These are phyloP conservation scores for Eueremaeus valkanovi DNA, from an alignment of 2,888 invertebrate species.

Conservation along the genomic window DNA sequence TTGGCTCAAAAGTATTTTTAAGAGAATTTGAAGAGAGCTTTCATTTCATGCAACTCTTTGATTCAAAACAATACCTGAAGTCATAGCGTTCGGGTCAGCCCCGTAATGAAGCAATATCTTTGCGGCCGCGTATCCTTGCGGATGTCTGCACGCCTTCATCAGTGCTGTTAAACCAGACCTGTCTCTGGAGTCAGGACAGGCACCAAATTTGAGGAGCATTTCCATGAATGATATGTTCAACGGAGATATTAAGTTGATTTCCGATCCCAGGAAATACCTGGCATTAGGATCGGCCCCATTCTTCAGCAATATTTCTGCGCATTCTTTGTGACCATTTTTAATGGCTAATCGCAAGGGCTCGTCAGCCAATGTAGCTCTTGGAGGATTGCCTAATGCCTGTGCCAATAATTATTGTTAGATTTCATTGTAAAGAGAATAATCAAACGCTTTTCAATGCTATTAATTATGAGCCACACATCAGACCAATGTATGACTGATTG, in stretches of 20 bases:
- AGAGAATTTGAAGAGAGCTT: no score
- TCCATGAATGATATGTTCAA: slow-evolving; percentile 73
- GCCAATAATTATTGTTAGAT: slow-evolving; percentile 21
- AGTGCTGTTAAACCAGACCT: slow-evolving; percentile 80
- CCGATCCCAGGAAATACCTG: slow-evolving; percentile 83
- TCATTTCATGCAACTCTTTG: no score
- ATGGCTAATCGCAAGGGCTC: slow-evolving; percentile 85
- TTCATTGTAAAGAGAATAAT: neutral
- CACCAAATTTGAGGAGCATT: slow-evolving; percentile 75
- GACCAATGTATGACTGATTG: neutral
- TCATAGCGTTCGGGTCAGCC: slow-evolving; percentile 79
- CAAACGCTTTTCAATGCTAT: neutral
- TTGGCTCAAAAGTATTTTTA: neutral
- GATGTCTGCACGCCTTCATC: slow-evolving; percentile 81
- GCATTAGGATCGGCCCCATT: slow-evolving; percentile 85
- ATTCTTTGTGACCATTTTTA: slow-evolving; percentile 71
- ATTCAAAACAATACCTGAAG: slow-evolving; percentile 75
- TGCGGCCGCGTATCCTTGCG: slow-evolving; percentile 70
- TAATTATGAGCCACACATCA: neutral
- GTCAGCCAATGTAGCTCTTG: slow-evolving; percentile 55
- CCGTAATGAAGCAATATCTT: slow-evolving; percentile 71
- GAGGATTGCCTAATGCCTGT: slow-evolving; percentile 47
- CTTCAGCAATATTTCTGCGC: slow-evolving; percentile 64
- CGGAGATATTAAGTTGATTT: slow-evolving; percentile 77
- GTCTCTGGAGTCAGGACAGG: slow-evolving; percentile 79